Evolutionary conservation across 2,113 vertebrate species (phyloP).

Genomic region (Clarias magur): DNA sequence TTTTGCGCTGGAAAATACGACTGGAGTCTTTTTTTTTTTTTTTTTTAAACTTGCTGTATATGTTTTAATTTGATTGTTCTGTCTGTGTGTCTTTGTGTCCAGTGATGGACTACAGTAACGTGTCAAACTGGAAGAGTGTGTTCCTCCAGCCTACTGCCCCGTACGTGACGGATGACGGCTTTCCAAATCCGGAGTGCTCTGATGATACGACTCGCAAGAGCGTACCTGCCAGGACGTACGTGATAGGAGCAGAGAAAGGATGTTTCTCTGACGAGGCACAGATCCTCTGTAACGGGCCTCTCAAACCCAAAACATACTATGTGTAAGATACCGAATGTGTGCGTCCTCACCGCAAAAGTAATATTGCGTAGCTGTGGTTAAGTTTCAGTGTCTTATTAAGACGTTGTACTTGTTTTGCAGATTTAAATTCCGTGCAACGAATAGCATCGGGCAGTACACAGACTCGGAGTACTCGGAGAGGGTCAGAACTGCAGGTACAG

Average conservation of each 20-base stretch:
- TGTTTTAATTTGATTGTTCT: not conserved
- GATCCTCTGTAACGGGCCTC: conserved; percentile 89
- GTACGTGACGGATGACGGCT: conserved; percentile 90
- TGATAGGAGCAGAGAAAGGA: conserved; percentile 82
- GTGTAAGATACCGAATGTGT: conserved; percentile 75
- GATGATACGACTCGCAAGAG: not conserved
- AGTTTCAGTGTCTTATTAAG: not conserved
- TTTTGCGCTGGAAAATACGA: not conserved
- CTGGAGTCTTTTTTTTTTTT: too few species aligned
- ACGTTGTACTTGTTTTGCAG: conserved; percentile 69
- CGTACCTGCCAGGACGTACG: conserved; percentile 73
- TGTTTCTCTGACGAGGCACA: conserved; percentile 79
- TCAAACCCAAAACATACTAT: conserved; percentile 88
- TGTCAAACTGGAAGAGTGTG: conserved; percentile 90
- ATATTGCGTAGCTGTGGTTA: not conserved
- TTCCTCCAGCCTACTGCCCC: conserved; percentile 82
- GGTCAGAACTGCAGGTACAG: conserved; percentile 87
- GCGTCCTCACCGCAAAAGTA: not conserved
- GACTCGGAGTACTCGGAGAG: conserved; percentile 93
- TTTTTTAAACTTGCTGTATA: not conserved
- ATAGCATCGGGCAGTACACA: conserved; percentile 85
- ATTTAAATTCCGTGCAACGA: conserved; percentile 96
- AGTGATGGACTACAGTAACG: conserved; percentile 86
- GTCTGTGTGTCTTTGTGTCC: not conserved
- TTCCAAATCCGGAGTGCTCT: conserved; percentile 82